Conservation (phyloP, 1,140 invertebrate species). For the Philotrypesis tridentata region DNA sequence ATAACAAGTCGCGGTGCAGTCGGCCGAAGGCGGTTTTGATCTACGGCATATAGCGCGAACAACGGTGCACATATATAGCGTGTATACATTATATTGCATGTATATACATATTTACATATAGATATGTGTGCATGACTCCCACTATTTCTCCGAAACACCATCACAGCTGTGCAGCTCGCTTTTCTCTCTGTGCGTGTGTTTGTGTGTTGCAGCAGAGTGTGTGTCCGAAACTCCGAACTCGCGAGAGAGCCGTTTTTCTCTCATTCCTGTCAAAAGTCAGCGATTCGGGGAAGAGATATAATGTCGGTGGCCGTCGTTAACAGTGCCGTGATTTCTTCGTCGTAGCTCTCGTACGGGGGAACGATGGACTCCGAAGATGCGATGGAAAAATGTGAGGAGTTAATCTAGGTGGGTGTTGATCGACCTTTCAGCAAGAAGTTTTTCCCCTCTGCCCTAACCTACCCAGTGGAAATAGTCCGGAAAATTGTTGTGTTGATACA, state of each 20-base stretch:
- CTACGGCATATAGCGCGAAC: no score
- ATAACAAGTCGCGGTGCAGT: not conserved
- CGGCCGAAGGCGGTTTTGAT: no score
- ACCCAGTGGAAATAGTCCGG: not conserved
- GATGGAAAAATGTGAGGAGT: constrained; percentile 30
- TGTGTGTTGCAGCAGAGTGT: no score
- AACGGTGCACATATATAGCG: no score
- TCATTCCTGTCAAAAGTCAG: constrained; percentile 38
- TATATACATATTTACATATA: no score
- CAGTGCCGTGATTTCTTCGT: not conserved
- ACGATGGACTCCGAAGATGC: not conserved
- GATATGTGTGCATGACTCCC: no score
- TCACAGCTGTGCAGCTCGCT: no score
- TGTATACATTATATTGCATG: no score
- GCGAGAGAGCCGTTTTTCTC: not conserved
- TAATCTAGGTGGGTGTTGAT: constrained; percentile 16
- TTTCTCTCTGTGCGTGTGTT: no score
- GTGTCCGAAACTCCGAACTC: no score
- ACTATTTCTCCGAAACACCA: no score
- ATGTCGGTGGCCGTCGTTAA: constrained; percentile 12
- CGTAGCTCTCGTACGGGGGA: not conserved
- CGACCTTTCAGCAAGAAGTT: constrained; percentile 2
- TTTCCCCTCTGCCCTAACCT: constrained; percentile 19
- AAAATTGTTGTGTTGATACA: not conserved
- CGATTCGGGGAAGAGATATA: constrained; percentile 8